phyloP scores from a whole-genome alignment of 2,888 invertebrate genomes.

The Phaedon cochleariae region DNA sequence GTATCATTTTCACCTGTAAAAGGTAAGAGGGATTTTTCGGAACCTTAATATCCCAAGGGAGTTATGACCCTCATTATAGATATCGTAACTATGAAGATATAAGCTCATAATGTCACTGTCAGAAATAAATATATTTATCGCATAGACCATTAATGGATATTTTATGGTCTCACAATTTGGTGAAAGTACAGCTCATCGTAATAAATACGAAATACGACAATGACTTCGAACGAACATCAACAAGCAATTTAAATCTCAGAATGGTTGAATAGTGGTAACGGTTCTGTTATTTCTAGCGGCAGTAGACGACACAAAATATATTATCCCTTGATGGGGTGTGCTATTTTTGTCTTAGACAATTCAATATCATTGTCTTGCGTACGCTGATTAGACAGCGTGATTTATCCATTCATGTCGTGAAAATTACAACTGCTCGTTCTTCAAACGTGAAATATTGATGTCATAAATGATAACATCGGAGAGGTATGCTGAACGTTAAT shows the following conservation, averaged over 20 bases:
- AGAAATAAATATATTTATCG: no score
- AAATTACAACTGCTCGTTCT: slow-evolving; percentile 50
- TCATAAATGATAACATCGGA: slow-evolving; percentile 45
- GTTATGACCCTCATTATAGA: no score
- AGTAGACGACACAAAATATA: slow-evolving; percentile 53
- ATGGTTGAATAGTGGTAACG: slow-evolving; percentile 46
- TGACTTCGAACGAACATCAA: slow-evolving; percentile 39
- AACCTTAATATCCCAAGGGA: no score
- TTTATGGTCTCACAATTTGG: slow-evolving; percentile 38
- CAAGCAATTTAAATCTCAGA: slow-evolving; percentile 49
- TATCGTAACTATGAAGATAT: no score
- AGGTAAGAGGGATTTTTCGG: no score
- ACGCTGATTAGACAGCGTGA: slow-evolving; percentile 45
- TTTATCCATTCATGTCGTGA: slow-evolving; percentile 50
- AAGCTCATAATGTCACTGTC: no score
- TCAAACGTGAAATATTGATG: slow-evolving; percentile 53
- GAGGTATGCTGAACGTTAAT: slow-evolving; percentile 11
- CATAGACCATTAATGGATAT: slow-evolving; percentile 38
- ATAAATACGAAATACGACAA: slow-evolving; percentile 41
- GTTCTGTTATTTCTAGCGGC: slow-evolving; percentile 51
- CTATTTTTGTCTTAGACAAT: slow-evolving; percentile 34
- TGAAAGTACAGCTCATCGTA: slow-evolving; percentile 34
- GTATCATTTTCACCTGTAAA: no score
- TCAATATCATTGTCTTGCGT: slow-evolving; percentile 43
- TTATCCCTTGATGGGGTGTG: slow-evolving; percentile 47